Base-by-base conservation (phyloP, 2,888 invertebrate genomes). In the Heliconius ethilla region DNA sequence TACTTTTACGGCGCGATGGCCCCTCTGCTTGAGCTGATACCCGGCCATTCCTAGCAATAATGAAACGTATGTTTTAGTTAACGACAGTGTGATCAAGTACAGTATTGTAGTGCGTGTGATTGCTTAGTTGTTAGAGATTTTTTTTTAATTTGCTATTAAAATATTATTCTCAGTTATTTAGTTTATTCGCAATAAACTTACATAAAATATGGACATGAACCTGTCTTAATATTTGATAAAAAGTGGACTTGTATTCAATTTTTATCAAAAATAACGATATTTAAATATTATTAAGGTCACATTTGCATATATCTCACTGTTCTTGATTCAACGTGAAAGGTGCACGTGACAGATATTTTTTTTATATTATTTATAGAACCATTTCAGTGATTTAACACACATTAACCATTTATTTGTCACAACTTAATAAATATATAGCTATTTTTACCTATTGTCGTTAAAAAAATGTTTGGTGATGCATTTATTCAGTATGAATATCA, bases 1-100 rank as follows among this genome's bases (percentile, higher is more conserved):
- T 96, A 88, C 97, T 96, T 87, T 96, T 96, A 82, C 96, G 96
- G 84, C 97, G 94, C 78, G 96, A 96, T 27, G 97, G 96, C 78
- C 96, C 97, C 84, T 94, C 94, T 82, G 96, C 95, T 87, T 96
- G 96, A 74, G 94, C 89, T 82, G 94, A 94, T 77, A 92, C 84
- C 79, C 92, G 89, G 81, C 94, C 93, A 92, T 94, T 94, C 92
- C 94, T 94, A 87, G 3, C 25, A 69, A 69, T 45, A 25, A 33
- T 45, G 67, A 80, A 78, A 65, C 25, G n/a, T 51, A 29, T 15
- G 3, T 33, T 59, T 59, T 29, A 11, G 11, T 29, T 11, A n/a
- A 62, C 22, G 25, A 62, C 10, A 2, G 10, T 11, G 22, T 51
- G 51, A 51, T 51, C 22, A 9, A 9, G n/a, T n/a, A 55, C 55